phyloP scores from a whole-genome alignment of 1,140 invertebrate species.

The Drosophila quadrilineata region DNA sequence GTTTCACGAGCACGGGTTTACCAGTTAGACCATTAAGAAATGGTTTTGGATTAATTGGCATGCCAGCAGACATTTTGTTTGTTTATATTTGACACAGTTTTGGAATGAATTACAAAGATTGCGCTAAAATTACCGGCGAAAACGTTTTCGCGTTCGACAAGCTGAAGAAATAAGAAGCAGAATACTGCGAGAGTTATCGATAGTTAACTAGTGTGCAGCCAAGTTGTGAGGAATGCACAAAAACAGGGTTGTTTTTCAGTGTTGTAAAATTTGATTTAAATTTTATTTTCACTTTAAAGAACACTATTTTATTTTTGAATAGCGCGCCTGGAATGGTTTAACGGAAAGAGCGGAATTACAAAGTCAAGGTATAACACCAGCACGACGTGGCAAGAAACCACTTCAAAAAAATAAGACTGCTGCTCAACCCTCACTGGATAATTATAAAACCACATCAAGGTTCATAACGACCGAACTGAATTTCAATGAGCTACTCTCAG shows the following conservation, averaged over 20 bases:
- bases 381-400: constrained; percentile 52
- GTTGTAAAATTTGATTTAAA: constrained; percentile 5
- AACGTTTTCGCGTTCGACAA: constrained; percentile 49
- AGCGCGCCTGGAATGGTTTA: constrained; percentile 82
- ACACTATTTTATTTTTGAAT: neutral
- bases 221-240: constrained; percentile 15
- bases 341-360: constrained; percentile 66
- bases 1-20: constrained; percentile 97
- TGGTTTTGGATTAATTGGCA: constrained; percentile 99
- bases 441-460: constrained; percentile 82
- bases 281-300: neutral
- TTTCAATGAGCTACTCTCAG: constrained; percentile 82
- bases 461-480: constrained; percentile 82
- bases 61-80: constrained; percentile 87
- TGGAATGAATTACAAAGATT: constrained; percentile 26
- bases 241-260: constrained; percentile 17
- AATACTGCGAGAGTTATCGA: too few species aligned
- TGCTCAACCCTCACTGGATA: constrained; percentile 23
- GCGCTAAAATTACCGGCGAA: constrained; percentile 46
- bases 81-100: constrained; percentile 28
- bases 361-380: constrained; percentile 57
- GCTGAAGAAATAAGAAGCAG: constrained; percentile 36
- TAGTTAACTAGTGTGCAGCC: too few species aligned
- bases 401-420: neutral
- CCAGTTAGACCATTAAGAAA: constrained; percentile 99